Evolutionary conservation across 2,113 vertebrate genomes (phyloP).

Genomic region (Lagopus muta): DNA sequence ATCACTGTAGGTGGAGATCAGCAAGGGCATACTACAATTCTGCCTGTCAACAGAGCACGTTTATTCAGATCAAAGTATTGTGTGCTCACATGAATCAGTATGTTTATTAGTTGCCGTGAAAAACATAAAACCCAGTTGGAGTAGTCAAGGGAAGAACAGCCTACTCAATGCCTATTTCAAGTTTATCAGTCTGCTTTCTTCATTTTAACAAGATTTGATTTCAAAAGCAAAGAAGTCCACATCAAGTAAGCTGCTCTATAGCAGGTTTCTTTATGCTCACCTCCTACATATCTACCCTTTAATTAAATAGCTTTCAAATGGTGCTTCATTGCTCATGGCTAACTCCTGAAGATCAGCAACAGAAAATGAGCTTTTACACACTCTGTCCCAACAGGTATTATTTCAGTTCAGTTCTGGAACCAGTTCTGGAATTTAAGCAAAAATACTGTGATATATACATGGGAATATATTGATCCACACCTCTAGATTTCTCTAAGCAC

Average conservation of each 20-base stretch:
- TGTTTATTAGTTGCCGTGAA: background rate
- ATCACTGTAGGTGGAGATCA: background rate
- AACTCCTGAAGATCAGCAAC: background rate
- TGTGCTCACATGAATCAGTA: background rate
- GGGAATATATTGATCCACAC: background rate
- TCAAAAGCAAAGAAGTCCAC: background rate
- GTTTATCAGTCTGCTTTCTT: background rate
- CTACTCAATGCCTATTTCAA: background rate
- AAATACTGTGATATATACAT: background rate
- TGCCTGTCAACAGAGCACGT: too few relatives aligned
- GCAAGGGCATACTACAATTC: background rate
- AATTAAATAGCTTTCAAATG: background rate
- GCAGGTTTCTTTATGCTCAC: background rate
- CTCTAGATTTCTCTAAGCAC: background rate
- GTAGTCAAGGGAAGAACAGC: background rate
- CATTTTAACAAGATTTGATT: background rate
- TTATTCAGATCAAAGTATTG: background rate
- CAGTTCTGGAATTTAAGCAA: background rate
- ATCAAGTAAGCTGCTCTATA: background rate
- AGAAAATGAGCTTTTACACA: background rate
- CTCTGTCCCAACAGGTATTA: background rate
- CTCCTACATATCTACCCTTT: background rate
- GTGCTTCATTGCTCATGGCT: background rate
- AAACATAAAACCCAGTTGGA: background rate
- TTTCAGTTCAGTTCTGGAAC: background rate